These are phyloP conservation scores for Anastrepha ludens DNA, from an alignment of 1,140 invertebrate genomes.

Conservation along the genomic window DNA sequence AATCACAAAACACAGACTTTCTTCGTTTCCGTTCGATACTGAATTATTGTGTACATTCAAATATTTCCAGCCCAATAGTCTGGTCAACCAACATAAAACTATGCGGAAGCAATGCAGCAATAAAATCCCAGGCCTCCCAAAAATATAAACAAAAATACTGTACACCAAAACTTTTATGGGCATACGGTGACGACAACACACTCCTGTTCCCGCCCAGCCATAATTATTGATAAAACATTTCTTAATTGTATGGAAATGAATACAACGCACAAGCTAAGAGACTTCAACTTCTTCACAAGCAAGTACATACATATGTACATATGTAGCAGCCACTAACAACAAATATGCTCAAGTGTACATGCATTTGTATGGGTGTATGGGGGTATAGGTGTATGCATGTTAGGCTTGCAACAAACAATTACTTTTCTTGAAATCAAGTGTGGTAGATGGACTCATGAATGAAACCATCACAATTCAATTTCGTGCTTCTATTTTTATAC, in stretches of 20 bases:
- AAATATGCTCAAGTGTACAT: not conserved
- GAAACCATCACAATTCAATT: conserved; percentile 39
- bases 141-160: conserved; percentile 49
- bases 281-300: not conserved
- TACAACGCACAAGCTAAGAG: conserved; percentile 46
- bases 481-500: not conserved
- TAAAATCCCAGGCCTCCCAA: conserved; percentile 35
- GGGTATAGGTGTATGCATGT: not conserved
- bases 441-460: conserved; percentile 9
- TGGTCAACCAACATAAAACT: conserved; percentile 32
- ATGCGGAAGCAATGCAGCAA: conserved; percentile 38
- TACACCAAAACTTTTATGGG: conserved; percentile 40
- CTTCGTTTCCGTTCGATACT: not conserved
- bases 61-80: conserved; percentile 29
- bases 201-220: conserved; percentile 56
- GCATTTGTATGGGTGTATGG: not conserved
- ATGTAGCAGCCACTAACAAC: too few species aligned
- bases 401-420: conserved; percentile 3
- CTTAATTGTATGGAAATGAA: conserved; percentile 62
- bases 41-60: not conserved
- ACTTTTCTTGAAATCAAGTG: not conserved
- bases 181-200: conserved; percentile 31
- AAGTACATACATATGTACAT: too few species aligned
- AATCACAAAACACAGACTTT: not conserved
- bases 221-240: conserved; percentile 74